A percentile compares a stretch with the other conserved stretches of the same genome.
Evolutionary conservation across 2,888 invertebrate species (phyloP).

Genomic region (Nomada lathburiana): DNA sequence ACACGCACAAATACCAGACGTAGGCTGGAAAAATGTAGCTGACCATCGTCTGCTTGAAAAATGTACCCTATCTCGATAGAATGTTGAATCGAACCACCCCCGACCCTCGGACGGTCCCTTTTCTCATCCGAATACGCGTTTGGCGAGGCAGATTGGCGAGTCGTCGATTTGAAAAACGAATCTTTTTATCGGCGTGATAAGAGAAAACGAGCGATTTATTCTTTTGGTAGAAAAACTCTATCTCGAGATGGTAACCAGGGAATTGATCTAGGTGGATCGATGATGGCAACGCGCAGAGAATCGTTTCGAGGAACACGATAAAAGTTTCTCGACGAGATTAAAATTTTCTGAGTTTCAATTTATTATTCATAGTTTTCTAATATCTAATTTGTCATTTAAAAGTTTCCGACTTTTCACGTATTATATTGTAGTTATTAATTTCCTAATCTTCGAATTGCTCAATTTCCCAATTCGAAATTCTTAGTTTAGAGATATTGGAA

Average conservation of each 20-base stretch:
- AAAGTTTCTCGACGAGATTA: not conserved
- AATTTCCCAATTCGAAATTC: too few relatives aligned
- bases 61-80: slow-evolving; percentile 65
- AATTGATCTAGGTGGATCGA: slow-evolving; percentile 8
- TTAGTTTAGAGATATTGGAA: too few relatives aligned
- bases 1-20: slow-evolving; percentile 7
- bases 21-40: slow-evolving; percentile 54
- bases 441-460: too few relatives aligned
- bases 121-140: slow-evolving; percentile 16
- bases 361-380: not conserved
- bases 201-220: slow-evolving; percentile 23
- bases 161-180: slow-evolving; percentile 54
- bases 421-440: too few relatives aligned
- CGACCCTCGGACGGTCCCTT: slow-evolving; percentile 29
- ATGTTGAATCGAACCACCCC: slow-evolving; percentile 61
- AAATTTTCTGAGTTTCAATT: too few relatives aligned
- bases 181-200: slow-evolving; percentile 45
- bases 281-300: not conserved
- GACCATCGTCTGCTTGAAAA: slow-evolving; percentile 61
- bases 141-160: slow-evolving; percentile 30
- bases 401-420: too few relatives aligned
- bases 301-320: slow-evolving; percentile 3
- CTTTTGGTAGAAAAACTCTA: not conserved
- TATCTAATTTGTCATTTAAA: too few relatives aligned
- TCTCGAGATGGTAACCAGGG: not conserved